Evolutionary conservation across 2,888 invertebrate genomes (phyloP), one percentile per base, ranked within the genome.

Genomic region (Patella pellucida): DNA sequence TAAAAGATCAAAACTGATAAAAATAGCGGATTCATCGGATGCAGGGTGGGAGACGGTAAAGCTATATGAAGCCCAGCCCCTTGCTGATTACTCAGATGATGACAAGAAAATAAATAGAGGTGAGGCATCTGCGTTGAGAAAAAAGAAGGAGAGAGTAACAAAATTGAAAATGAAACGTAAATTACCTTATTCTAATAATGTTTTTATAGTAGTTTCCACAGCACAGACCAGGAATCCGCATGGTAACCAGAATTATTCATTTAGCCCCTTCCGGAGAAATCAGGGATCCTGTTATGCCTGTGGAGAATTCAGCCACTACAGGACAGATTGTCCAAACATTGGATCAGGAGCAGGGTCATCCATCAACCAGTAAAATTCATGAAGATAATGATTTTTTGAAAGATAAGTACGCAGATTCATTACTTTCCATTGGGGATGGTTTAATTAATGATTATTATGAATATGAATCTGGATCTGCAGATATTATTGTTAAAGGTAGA

Each of bases 401-500:
- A 52, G 54, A 27, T 27, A 27, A 27, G 27, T 52, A 52, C 16
- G 1, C 54, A 3, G 54, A 52, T 52, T 52, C 54, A 16, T 52
- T 52, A 52, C 16, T 2, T 52, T 16, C 54, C 3, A 52, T 52
- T 12, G 54, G 54, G 2, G 54, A 2, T 1, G 54, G 3, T 2
- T 16, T 52, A 15, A 56, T 15, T 56, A 16, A 12, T 56, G 14
- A 56, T 56, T 56, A n/a, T 14, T 56, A n/a, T 15, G 16, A 56
- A 56, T 56, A 56, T 14, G 15, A 56, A 56, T 56, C 4, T 56
- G 56, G 56, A 56, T 56, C 56, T 56, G 56, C 14, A n/a, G 56
- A 56, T 56, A 56, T 56, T 56, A 56, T 56, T 14, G 12, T 56
- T 56, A 56, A 56, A n/a, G n/a, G n/a, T n/a, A n/a, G n/a, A n/a